These are phyloP conservation scores for Zaprionus inermis DNA, from an alignment of 1,140 invertebrate genomes.

Conservation along the genomic window DNA sequence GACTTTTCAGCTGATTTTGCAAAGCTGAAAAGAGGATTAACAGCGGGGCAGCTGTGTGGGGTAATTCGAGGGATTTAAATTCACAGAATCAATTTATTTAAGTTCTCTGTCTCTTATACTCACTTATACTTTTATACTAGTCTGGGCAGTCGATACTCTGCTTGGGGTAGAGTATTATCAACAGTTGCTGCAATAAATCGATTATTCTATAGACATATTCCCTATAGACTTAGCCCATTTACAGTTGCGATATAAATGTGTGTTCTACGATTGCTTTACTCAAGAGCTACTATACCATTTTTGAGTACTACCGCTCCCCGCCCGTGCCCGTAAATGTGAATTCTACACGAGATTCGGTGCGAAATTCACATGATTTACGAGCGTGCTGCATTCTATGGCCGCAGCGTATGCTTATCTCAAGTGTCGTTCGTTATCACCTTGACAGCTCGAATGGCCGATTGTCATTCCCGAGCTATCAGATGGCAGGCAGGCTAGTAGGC, in stretches of 20 bases:
- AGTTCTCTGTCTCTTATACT: too few relatives aligned
- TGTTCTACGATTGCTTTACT: neutral
- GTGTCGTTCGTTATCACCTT: constrained; percentile 51
- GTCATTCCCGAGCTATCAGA: constrained; percentile 41
- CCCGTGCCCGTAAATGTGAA: constrained; percentile 11
- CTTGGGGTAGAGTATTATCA: neutral
- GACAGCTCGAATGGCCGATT: constrained; percentile 56
- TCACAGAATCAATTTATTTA: too few relatives aligned
- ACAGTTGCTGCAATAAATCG: neutral
- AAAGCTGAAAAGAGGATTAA: neutral
- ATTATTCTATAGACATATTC: neutral
- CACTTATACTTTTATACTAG: too few relatives aligned
- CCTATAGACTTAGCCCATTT: neutral
- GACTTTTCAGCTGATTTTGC: neutral
- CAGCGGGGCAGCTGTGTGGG: too few relatives aligned
- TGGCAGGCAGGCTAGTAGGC: constrained; percentile 6
- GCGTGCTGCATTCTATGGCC: constrained; percentile 43
- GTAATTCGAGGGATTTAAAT: neutral
- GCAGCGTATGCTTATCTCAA: constrained; percentile 49
- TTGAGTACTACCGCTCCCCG: neutral
- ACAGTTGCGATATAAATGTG: neutral
- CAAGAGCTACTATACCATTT: neutral
- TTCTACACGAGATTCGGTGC: constrained; percentile 30
- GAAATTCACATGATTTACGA: constrained; percentile 49
- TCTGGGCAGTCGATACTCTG: neutral